Base-by-base conservation (phyloP, 23 tunicate species). In the Pegea sp. region DNA sequence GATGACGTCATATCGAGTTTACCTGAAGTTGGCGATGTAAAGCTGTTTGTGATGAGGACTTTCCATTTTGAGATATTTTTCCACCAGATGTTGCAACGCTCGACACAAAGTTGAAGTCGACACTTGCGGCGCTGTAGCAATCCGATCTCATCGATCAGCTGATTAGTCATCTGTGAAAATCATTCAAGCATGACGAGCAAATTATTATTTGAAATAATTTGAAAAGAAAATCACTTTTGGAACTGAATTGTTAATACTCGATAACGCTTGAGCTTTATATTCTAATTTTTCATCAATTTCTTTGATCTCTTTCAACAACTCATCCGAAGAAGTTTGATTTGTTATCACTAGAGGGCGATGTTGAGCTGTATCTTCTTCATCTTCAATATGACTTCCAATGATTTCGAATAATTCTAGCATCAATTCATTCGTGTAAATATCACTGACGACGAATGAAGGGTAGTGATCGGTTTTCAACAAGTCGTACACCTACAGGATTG, bases 381-480 rank as follows among this genome's bases (percentile, higher is more conserved):
- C 55, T 19, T 44, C 5, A 24, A 24, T 26, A 21, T 29, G 44
- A 7, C 7, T 43, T 44, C 20, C 29, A 26, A 22, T 30, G 29
- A n/a, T n/a, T 42, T 78, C 92, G 2, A 31, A 21, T 5, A 78
- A 53, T 57, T 78, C 78, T 8, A 78, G 92, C 72, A 78, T 70
- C 29, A 81, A 53, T 33, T 81, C 75, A 30, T 44, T 34, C 3
- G 59, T 59, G 38, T 81, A 81, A 55, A 81, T 28, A 33, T 81
- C 93, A 38, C 93, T 81, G 4, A 81, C 93, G 6, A 81, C 65
- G 57, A 81, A 81, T 8, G 93, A 81, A 6, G 93, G 93, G 33
- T 65, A 81, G 42, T 81, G 93, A 29, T 81, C 93, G 24, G 49
- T 66, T 29, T 81, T 57, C 57, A 81, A 34, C 2, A 66, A 22